Conservation (phyloP, 2,113 vertebrate genomes). For the Hyperoodon ampullatus region DNA sequence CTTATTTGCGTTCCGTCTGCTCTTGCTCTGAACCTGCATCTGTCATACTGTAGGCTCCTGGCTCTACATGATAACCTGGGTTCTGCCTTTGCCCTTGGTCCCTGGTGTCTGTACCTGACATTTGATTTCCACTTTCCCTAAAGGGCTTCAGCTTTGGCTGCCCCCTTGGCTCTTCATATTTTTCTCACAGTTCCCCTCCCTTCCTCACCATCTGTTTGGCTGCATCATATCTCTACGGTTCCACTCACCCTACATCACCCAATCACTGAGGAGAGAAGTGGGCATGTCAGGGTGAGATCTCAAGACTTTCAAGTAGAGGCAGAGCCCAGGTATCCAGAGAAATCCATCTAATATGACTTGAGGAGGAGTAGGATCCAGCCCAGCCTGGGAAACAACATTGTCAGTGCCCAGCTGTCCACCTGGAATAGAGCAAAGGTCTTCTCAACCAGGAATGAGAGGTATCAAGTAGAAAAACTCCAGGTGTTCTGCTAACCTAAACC, state of each 20-base stretch:
- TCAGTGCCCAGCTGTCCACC: not conserved
- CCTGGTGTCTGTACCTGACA: not conserved
- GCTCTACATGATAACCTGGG: not conserved
- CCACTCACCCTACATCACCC: too few species aligned
- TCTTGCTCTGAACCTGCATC: not conserved
- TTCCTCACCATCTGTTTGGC: not conserved
- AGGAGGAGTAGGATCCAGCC: not conserved
- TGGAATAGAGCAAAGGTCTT: not conserved
- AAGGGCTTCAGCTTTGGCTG: not conserved
- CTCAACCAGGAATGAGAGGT: not conserved
- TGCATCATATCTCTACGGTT: too few species aligned
- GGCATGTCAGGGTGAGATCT: not conserved
- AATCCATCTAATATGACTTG: not conserved
- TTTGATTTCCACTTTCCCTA: not conserved
- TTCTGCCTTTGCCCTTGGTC: not conserved
- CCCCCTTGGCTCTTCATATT: not conserved
- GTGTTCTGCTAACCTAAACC: not conserved
- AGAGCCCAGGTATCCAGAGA: not conserved
- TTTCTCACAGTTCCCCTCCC: not conserved
- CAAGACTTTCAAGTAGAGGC: not conserved
- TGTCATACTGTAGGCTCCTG: not conserved
- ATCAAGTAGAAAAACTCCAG: not conserved
- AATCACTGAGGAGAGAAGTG: not conserved
- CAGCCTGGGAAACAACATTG: not conserved
- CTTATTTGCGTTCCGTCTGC: not conserved